Percentiles rank a stretch among this genome's conserved stretches.
Conservation (phyloP, 2,888 invertebrate genomes). For the Oxyscelio sp. region DNA sequence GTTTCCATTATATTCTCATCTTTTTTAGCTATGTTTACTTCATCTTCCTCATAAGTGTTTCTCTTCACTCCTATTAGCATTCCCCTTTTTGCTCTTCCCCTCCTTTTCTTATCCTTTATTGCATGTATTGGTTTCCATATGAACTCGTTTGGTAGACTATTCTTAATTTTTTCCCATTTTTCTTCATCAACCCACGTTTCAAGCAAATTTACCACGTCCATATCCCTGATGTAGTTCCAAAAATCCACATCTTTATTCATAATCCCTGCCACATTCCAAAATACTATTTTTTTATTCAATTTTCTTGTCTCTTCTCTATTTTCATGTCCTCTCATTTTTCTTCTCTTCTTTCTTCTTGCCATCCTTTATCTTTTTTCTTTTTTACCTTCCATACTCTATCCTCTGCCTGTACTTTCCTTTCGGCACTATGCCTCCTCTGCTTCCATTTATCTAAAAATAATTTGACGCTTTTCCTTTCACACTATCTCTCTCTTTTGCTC, state of each 20-base stretch:
- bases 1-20: background rate
- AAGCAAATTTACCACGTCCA: background rate
- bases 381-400: too few relatives aligned
- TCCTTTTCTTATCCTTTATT: background rate
- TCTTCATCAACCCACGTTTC: slow-evolving; percentile 3
- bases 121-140: slow-evolving; percentile 9
- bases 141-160: background rate
- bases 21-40: background rate
- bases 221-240: background rate
- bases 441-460: too few relatives aligned
- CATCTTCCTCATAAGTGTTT: background rate
- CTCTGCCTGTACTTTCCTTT: too few relatives aligned
- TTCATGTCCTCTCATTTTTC: background rate
- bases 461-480: too few relatives aligned
- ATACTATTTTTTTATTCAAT: background rate
- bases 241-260: slow-evolving; percentile 2
- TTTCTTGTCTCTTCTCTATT: background rate
- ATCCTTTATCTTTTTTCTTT: background rate
- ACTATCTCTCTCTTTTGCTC: too few relatives aligned
- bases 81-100: slow-evolving; percentile 10
- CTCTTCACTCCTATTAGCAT: background rate
- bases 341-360: background rate
- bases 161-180: background rate
- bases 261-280: slow-evolving; percentile 20
- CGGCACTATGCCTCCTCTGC: too few relatives aligned